Percentiles rank a stretch among this genome's conserved stretches.
Conservation (phyloP, 2,888 invertebrate species). For the Machimus rusticus region DNA sequence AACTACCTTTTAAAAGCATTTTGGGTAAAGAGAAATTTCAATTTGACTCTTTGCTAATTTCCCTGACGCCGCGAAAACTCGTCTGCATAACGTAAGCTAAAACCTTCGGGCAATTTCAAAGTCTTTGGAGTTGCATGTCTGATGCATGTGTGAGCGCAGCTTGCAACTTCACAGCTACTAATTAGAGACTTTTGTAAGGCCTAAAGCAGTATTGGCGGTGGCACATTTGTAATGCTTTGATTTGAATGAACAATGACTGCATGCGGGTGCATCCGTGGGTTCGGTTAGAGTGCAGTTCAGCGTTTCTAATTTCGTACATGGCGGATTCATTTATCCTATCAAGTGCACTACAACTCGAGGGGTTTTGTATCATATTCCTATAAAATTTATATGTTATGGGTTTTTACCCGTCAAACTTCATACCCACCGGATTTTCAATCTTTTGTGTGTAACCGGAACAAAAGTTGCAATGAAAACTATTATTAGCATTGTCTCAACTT, state of each 20-base stretch:
- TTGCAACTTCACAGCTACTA: neutral
- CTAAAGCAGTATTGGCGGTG: neutral
- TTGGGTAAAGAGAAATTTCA: no score
- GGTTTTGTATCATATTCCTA: neutral
- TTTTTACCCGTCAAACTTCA: neutral
- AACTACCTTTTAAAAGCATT: no score
- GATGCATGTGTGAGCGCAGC: neutral
- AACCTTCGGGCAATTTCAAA: neutral
- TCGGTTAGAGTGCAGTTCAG: neutral
- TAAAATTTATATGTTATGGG: neutral
- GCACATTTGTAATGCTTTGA: neutral
- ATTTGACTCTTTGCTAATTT: neutral
- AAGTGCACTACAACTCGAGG: neutral
- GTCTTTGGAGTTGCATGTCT: neutral
- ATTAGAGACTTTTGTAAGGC: neutral
- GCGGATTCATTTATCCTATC: neutral
- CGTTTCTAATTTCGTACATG: neutral
- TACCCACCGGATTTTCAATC: neutral
- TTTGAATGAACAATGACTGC: no score
- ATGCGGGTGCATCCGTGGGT: neutral
- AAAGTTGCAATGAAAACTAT: neutral
- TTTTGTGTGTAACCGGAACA: neutral
- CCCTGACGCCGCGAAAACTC: neutral
- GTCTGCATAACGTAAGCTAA: neutral
- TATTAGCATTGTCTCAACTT: neutral